These are phyloP conservation scores for Junco hyemalis DNA, from an alignment of 2,113 vertebrate genomes.

Conservation along the genomic window DNA sequence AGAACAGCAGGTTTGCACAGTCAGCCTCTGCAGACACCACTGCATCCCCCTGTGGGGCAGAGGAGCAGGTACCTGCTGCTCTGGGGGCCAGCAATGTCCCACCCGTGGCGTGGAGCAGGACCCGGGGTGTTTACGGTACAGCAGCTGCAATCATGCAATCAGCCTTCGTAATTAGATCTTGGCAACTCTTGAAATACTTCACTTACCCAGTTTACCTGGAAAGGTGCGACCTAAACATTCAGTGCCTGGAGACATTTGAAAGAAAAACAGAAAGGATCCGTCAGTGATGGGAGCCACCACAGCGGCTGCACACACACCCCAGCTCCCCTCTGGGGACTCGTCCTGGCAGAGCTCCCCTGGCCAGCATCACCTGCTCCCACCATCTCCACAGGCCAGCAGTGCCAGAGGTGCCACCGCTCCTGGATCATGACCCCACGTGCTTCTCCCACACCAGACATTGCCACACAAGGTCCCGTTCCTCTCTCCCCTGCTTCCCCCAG, in stretches of 20 bases:
- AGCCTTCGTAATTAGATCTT: slow-evolving; percentile 48
- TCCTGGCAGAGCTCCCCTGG: neutral
- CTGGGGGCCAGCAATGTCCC: neutral
- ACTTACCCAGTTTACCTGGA: slow-evolving; percentile 58
- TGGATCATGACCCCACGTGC: fast-evolving
- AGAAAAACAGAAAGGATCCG: slow-evolving; percentile 45
- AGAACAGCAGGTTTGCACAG: neutral
- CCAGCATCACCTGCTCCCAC: neutral
- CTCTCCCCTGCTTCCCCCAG: neutral
- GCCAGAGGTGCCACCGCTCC: neutral
- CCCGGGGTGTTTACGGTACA: neutral
- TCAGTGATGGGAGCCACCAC: slow-evolving; percentile 26
- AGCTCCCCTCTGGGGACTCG: neutral
- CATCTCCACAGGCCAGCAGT: neutral
- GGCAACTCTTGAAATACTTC: slow-evolving; percentile 55
- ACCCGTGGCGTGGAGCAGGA: neutral
- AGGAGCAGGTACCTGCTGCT: neutral
- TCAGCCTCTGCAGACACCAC: neutral
- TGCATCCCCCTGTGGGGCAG: neutral
- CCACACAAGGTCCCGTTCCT: neutral
- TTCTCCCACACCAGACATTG: neutral
- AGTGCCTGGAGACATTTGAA: slow-evolving; percentile 58
- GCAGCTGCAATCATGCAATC: slow-evolving; percentile 48
- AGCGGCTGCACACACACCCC: neutral
- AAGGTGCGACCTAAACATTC: slow-evolving; percentile 57